Base-by-base conservation (phyloP, 2,888 invertebrate species). In the Lymantria monacha region DNA sequence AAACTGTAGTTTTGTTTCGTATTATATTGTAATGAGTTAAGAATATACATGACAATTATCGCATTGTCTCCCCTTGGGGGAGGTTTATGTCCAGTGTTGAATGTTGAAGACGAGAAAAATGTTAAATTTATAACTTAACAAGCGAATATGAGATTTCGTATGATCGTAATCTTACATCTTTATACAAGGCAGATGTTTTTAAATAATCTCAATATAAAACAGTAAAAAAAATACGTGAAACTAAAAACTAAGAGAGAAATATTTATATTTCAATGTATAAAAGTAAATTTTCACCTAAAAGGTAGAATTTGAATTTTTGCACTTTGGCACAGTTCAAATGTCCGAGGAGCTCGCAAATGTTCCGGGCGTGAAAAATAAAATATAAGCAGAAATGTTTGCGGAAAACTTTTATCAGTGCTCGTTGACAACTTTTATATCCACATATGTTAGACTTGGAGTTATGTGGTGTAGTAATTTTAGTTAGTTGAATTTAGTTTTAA, bases 261-360 rank as follows among this genome's bases (percentile, higher is more conserved):
- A 9, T 31, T n/a, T 37, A 47, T 30, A 51, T 47, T 47, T 44
- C n/a, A 38, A 36, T 11, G 9, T 36, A 11, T 11, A 36, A 36
- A 38, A 38, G n/a, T 38, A 7, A 12, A 38, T 11, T 38, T 38
- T n/a, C 40, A 44, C 47, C 40, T 44, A 47, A 51, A 51, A 47
- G 43, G 44, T 51, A 42, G 48, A 45, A 45, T 48, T 48, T 44
- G 48, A 52, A 48, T 52, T 48, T 33, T 42, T 48, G 30, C 30
- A 45, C 45, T 13, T 42, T 48, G 44, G 44, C 48, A 44, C 37
- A 44, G 48, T 14, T 52, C 44, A 52, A 52, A 44, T 48, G 44
- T 48, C 48, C 48, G 37, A 40, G 30, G 37, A 37, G 30, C 42
- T 52, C 43, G 45, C 37, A 42, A 48, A 52, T 48, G 48, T 52